Base-by-base conservation (phyloP, 2,888 invertebrate genomes). In the Reticulitermes lucifugus region DNA sequence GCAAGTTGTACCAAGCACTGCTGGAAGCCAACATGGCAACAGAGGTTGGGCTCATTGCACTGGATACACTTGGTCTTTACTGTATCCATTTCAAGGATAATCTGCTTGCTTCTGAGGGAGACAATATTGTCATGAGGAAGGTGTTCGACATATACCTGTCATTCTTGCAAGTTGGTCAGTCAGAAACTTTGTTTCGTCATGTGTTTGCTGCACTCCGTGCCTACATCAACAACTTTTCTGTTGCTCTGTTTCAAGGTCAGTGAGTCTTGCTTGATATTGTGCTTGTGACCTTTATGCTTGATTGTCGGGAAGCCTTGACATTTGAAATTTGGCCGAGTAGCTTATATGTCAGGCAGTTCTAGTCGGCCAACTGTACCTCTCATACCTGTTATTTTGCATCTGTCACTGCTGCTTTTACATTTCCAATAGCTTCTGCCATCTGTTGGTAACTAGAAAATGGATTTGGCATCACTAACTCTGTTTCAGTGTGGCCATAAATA, bases 201-300 rank as follows among this genome's bases (percentile, higher is more conserved):
- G 95, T 98, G 35, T 98, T 99, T 90, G 98, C 98, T 2, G 96
- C 98, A 0, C 91, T 99, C 81, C 93, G 98, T 87, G 96, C 97
- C 0, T 98, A 98, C 89, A 96, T 99, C 85, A 98, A 97, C 90
- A 96, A 97, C 91, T 97, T 96, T 90, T 96, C 97, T 0, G 92
- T 94, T 85, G 95, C 96, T 6, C 91, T 97, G 79, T 98, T 97
- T 91, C 95, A 96, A 93, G 97, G 96, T 93, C 14, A 55, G 55
- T 55, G 14, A 55, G 18, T 55, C 18, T 5, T 18, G 5, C 18
- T 55, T 55, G 14, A 0, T 12, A 4, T 46, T 55, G 35, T 35
- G 35, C 35, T 2, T 35, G 35, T 35, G 35, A 35, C 35, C 35
- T 35, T 35, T 35, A 35, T 3, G 4, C 3, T 35, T 35, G 35